These are phyloP conservation scores for Steinernema carpocapsae DNA, from an alignment of 2,888 invertebrate species.

Conservation along the genomic window DNA sequence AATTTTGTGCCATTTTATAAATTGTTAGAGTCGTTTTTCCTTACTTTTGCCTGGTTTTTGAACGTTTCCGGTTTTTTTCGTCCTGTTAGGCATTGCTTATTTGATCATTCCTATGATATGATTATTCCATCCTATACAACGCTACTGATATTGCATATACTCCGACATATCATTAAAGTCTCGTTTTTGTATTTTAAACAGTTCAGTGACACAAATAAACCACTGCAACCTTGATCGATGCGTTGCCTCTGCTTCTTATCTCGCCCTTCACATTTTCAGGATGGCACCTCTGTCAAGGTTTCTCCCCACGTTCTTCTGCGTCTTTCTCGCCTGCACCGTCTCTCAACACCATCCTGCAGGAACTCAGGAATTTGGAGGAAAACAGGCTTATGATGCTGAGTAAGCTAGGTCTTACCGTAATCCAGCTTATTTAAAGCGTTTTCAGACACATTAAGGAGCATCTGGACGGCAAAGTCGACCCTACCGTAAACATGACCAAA, in stretches of 20 bases:
- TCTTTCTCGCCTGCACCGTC: conserved; percentile 37
- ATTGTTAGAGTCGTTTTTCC: too few species aligned
- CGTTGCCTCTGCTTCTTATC: not conserved
- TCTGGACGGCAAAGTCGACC: conserved; percentile 83
- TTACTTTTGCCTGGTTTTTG: too few species aligned
- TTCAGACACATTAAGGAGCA: conserved; percentile 89
- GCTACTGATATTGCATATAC: too few species aligned
- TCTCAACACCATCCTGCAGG: conserved; percentile 39
- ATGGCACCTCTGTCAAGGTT: not conserved
- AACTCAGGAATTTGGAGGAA: conserved; percentile 63
- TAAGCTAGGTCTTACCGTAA: conserved; percentile 42
- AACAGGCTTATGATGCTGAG: conserved; percentile 65
- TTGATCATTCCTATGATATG: too few species aligned
- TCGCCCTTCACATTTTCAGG: not conserved
- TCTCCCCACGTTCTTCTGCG: not conserved
- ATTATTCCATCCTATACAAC: too few species aligned
- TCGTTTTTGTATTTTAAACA: not conserved
- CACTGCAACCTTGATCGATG: not conserved
- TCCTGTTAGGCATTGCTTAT: too few species aligned
- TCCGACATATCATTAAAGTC: too few species aligned
- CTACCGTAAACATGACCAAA: conserved; percentile 82
- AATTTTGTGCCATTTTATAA: too few species aligned
- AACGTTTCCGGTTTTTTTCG: too few species aligned
- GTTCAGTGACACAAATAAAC: not conserved
- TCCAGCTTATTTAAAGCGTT: not conserved